A percentile compares a stretch with the other conserved stretches of the same genome.
phyloP scores from a whole-genome alignment of 2,888 invertebrate species.

The Drosophila neonasuta region DNA sequence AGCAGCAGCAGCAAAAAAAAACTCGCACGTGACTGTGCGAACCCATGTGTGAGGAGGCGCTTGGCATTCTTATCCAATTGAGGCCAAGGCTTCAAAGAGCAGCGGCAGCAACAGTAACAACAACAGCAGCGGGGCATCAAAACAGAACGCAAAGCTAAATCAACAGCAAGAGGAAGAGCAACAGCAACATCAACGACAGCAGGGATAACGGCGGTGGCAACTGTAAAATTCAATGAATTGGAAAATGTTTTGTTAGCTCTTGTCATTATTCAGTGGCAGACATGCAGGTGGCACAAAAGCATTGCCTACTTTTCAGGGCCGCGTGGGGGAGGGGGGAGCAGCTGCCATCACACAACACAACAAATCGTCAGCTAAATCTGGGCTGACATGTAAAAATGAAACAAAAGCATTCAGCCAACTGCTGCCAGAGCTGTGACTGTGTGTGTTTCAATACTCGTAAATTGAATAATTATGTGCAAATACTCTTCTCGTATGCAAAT shows the following conservation, averaged over 20 bases:
- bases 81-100: conserved; percentile 59
- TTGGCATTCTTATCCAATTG: conserved; percentile 51
- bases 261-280: conserved; percentile 68
- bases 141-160: conserved; percentile 57
- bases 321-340: conserved; percentile 17
- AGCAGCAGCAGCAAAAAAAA: neutral
- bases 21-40: conserved; percentile 57
- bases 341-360: conserved; percentile 24
- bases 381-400: conserved; percentile 55
- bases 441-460: conserved; percentile 32
- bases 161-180: conserved; percentile 51
- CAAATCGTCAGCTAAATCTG: conserved; percentile 59
- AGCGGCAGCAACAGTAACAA: conserved; percentile 15
- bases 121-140: conserved; percentile 34
- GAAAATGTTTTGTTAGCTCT: conserved; percentile 77
- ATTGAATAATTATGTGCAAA: conserved; percentile 73
- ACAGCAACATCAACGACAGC: conserved; percentile 7
- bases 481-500: conserved; percentile 46
- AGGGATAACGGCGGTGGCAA: conserved; percentile 55
- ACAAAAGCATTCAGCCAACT: conserved; percentile 39
- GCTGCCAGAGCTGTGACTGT: conserved; percentile 33
- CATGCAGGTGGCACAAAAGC: conserved; percentile 60
- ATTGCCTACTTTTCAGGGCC: conserved; percentile 40
- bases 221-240: conserved; percentile 79
- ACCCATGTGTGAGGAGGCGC: conserved; percentile 16